Evolutionary conservation across 2,888 invertebrate genomes (phyloP).

Genomic region (Catocala nupta): DNA sequence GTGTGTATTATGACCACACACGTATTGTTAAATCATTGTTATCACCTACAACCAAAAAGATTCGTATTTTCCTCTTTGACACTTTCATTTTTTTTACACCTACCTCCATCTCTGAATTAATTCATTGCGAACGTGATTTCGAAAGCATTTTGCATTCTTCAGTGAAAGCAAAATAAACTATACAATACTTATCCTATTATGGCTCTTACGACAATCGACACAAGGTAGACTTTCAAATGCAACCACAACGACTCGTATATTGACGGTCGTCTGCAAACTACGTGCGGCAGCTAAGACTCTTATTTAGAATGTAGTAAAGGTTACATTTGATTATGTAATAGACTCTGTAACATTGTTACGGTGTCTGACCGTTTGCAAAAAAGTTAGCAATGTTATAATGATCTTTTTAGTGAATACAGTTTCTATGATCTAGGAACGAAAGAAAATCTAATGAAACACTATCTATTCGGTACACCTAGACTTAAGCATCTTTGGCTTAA

Average conservation of each 20-base stretch:
- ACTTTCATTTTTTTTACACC: conserved; percentile 57
- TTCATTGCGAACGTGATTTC: conserved; percentile 53
- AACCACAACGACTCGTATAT: conserved; percentile 14
- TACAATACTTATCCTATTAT: conserved; percentile 16
- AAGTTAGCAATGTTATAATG: conserved; percentile 32
- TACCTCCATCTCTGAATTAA: conserved; percentile 51
- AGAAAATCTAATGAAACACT: not conserved
- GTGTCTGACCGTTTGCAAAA: conserved; percentile 23
- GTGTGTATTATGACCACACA: not conserved
- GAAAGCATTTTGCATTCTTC: conserved; percentile 61
- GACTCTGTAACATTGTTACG: conserved; percentile 18
- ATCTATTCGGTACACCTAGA: no score
- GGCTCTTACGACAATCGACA: conserved; percentile 5
- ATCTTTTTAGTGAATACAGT: conserved; percentile 38
- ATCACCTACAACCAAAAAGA: conserved; percentile 19
- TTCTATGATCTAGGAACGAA: conserved; percentile 28
- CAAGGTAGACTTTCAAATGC: conserved; percentile 36
- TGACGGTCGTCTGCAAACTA: conserved; percentile 23
- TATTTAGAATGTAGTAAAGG: conserved; percentile 42
- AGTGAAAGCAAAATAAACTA: conserved; percentile 68
- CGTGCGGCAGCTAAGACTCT: conserved; percentile 45
- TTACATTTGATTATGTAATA: conserved; percentile 42
- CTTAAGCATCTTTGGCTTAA: no score
- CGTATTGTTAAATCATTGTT: conserved; percentile 6
- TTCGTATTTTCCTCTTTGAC: conserved; percentile 37